phyloP scores from a whole-genome alignment of 2,113 vertebrate genomes.

The Triplophysa dalaica region DNA sequence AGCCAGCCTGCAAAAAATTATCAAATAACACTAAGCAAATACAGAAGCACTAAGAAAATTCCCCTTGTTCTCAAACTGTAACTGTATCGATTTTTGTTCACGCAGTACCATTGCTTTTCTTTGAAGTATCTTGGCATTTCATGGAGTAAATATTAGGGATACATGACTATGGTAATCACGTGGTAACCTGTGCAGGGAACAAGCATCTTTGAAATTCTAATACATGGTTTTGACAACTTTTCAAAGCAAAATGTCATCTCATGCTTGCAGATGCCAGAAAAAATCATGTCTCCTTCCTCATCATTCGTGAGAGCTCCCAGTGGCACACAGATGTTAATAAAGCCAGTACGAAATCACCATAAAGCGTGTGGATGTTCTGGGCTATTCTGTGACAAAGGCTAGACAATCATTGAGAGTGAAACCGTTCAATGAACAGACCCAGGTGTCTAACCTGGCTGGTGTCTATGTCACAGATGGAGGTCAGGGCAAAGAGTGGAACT shows the following conservation, averaged over 20 bases:
- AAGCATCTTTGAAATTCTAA: neutral
- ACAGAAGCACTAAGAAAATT: neutral
- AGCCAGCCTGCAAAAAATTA: neutral
- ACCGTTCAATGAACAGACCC: slow-evolving; percentile 13
- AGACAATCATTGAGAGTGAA: neutral
- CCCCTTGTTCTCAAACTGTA: neutral
- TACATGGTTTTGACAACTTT: neutral
- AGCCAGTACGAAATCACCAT: neutral
- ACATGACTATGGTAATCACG: no score
- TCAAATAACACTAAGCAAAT: neutral
- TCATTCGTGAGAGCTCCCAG: neutral
- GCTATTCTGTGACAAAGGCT: neutral
- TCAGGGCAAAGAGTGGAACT: slow-evolving; percentile 29
- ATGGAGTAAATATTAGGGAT: no score
- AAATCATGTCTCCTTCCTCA: neutral
- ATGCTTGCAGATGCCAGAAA: neutral
- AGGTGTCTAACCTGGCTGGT: slow-evolving; percentile 39
- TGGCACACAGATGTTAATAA: neutral
- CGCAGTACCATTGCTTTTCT: no score
- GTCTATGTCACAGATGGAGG: slow-evolving; percentile 41
- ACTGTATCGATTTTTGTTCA: neutral
- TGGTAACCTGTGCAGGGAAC: neutral
- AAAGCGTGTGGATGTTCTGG: neutral
- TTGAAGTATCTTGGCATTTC: no score
- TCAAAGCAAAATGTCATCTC: neutral